phyloP scores from a whole-genome alignment of 2,113 vertebrate species.

The Plecotus auritus region DNA sequence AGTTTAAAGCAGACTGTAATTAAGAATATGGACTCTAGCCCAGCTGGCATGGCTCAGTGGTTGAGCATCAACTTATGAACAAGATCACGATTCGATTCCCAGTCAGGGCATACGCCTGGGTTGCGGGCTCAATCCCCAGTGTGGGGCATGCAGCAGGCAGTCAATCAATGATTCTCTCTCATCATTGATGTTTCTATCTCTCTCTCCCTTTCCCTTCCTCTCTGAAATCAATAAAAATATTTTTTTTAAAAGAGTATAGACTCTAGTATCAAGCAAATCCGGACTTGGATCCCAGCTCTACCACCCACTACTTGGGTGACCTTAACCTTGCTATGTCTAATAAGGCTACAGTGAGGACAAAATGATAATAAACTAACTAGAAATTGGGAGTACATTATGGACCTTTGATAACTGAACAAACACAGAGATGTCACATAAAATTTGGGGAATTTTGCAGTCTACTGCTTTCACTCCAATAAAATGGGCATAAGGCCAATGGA shows the following conservation, averaged over 20 bases:
- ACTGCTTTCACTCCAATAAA: conserved; percentile 5
- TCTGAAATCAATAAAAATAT: too few relatives aligned
- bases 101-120: too few relatives aligned
- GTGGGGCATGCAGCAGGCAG: too few relatives aligned
- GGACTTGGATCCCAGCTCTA: neutral
- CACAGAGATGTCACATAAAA: neutral
- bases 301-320: neutral
- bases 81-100: too few relatives aligned
- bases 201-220: too few relatives aligned
- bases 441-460: neutral
- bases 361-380: neutral
- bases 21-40: neutral
- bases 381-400: neutral
- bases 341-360: neutral
- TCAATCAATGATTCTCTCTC: too few relatives aligned
- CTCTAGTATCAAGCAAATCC: neutral
- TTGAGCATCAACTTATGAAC: too few relatives aligned
- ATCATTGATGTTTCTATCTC: too few relatives aligned
- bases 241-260: too few relatives aligned
- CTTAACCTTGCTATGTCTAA: neutral
- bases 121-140: too few relatives aligned
- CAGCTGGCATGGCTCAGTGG: too few relatives aligned
- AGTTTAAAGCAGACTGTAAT: neutral
- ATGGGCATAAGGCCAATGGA: conserved; percentile 6
- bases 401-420: conserved; percentile 12